Evolutionary conservation across 2,113 vertebrate species (phyloP).

Genomic region (Pteruthius melanotis): DNA sequence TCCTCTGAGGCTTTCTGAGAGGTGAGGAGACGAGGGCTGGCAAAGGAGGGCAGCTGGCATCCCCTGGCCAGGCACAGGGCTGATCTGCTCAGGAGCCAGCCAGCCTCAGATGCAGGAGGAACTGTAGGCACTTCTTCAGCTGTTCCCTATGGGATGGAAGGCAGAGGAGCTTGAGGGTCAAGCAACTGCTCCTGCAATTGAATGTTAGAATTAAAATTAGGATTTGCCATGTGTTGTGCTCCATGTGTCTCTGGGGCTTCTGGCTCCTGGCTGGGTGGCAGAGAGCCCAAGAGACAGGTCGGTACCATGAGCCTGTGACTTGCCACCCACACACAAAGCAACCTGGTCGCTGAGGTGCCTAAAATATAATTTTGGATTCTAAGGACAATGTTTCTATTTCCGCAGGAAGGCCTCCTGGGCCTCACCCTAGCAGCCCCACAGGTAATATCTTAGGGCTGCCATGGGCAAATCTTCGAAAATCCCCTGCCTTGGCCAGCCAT

Average conservation of each 20-base stretch:
- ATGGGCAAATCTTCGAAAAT: background rate
- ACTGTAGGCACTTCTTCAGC: background rate
- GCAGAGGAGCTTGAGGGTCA: background rate
- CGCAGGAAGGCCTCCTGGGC: background rate
- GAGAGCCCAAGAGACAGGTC: background rate
- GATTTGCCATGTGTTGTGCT: background rate
- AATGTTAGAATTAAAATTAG: background rate
- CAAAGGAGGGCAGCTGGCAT: background rate
- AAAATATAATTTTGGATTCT: background rate
- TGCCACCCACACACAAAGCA: background rate
- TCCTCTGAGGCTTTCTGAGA: background rate
- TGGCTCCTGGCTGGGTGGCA: background rate
- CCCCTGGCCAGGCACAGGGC: background rate
- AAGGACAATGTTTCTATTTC: background rate
- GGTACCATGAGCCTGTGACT: background rate
- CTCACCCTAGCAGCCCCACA: rapidly evolving
- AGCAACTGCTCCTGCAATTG: background rate
- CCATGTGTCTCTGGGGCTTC: background rate
- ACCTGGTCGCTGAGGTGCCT: background rate
- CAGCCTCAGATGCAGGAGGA: background rate
- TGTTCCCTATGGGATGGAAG: background rate
- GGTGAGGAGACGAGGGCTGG: background rate
- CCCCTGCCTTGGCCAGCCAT: background rate
- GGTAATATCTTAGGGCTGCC: background rate
- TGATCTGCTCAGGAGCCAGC: background rate